These are phyloP conservation scores for Seriola quinqueradiata DNA, from an alignment of 2,113 vertebrate species.

Conservation along the genomic window DNA sequence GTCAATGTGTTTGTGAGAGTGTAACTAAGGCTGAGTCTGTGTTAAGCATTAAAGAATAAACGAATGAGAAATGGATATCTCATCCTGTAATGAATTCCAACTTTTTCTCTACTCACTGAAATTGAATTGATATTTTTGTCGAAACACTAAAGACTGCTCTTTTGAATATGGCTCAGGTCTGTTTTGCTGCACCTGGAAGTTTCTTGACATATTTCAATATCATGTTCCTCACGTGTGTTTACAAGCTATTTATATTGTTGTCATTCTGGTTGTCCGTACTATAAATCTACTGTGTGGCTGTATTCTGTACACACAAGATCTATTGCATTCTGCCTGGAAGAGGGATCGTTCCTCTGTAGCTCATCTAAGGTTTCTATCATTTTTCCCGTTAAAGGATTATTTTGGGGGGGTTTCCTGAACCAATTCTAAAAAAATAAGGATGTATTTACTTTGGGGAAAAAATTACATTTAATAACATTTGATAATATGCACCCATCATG, in stretches of 20 bases:
- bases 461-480: too few species aligned
- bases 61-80: background rate
- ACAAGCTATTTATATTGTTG: background rate
- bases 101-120: background rate
- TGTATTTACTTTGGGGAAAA: too few species aligned
- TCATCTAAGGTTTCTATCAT: background rate
- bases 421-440: too few species aligned
- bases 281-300: background rate
- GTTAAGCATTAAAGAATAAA: background rate
- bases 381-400: too few species aligned
- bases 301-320: background rate
- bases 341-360: background rate
- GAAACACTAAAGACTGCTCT: background rate
- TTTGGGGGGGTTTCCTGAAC: too few species aligned
- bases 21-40: background rate
- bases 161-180: background rate
- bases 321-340: background rate
- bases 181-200: background rate
- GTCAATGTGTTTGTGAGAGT: too few species aligned
- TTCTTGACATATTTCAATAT: background rate
- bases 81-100: background rate
- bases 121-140: background rate
- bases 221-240: background rate
- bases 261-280: background rate
- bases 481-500: background rate